These are phyloP conservation scores for Dendrolimus houi DNA, from an alignment of 2,888 invertebrate genomes.

Conservation along the genomic window DNA sequence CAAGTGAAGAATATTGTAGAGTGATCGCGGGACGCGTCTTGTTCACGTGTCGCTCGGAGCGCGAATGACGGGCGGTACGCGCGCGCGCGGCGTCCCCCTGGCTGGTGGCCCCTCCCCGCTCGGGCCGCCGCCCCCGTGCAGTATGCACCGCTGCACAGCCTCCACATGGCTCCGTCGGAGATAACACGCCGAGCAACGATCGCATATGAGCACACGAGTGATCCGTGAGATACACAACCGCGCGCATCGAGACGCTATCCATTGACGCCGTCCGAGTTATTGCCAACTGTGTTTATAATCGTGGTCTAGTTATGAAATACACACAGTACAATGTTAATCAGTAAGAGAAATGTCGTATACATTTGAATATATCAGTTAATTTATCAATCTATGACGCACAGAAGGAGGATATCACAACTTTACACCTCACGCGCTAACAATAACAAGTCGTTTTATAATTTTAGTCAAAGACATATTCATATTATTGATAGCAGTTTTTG, in stretches of 20 bases:
- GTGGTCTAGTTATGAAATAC: constrained; percentile 33
- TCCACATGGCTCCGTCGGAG: constrained; percentile 55
- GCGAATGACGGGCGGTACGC: constrained; percentile 10
- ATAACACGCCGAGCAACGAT: constrained; percentile 39
- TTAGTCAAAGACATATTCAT: not conserved
- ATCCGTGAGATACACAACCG: constrained; percentile 30
- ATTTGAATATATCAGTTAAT: too few species aligned
- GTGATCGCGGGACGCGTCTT: not conserved
- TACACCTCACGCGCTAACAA: too few species aligned
- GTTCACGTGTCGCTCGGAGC: not conserved
- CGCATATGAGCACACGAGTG: constrained; percentile 27
- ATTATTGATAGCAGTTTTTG: constrained; percentile 19
- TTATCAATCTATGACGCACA: too few species aligned
- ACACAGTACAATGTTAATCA: constrained; percentile 18
- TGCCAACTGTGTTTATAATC: constrained; percentile 38
- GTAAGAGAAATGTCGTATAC: not conserved
- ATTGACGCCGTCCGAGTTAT: constrained; percentile 55
- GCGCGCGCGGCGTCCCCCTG: constrained; percentile 22
- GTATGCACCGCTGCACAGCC: constrained; percentile 61
- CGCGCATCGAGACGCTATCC: constrained; percentile 41
- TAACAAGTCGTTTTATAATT: too few species aligned
- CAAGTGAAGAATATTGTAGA: constrained; percentile 2
- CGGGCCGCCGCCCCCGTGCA: constrained; percentile 37
- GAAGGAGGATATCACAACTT: too few species aligned
- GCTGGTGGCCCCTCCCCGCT: constrained; percentile 20